A percentile compares a stretch with the other conserved stretches of the same genome.
These are phyloP conservation scores for Meiosimyza platycephala DNA, from an alignment of 2,888 invertebrate species.

Conservation along the genomic window DNA sequence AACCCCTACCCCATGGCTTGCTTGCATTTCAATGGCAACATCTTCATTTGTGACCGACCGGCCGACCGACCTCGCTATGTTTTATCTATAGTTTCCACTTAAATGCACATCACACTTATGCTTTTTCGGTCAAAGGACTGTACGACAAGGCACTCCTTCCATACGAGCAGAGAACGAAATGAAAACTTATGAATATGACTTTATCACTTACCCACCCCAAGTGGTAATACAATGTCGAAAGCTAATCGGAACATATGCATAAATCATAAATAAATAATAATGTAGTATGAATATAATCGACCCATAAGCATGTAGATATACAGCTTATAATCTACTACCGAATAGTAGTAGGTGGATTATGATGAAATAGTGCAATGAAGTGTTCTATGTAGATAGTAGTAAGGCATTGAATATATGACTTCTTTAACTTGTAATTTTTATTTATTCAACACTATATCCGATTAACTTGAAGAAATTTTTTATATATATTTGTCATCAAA, in stretches of 20 bases:
- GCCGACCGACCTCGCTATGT: constrained; percentile 7
- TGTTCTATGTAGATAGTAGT: too few species aligned
- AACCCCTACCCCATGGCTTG: not conserved
- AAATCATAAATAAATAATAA: constrained; percentile 59
- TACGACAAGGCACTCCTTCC: not conserved
- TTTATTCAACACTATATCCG: too few species aligned
- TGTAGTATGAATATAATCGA: constrained; percentile 58
- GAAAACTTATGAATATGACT: constrained; percentile 6
- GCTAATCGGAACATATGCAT: constrained; percentile 48
- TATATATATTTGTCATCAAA: too few species aligned
- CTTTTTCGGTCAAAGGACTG: constrained; percentile 46
- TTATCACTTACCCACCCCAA: constrained; percentile 21
- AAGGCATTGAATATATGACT: not conserved
- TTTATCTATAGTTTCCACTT: constrained; percentile 66
- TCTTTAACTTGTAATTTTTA: too few species aligned
- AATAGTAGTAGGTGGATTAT: not conserved
- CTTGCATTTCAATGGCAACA: not conserved
- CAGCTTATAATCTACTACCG: not conserved
- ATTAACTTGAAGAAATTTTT: too few species aligned
- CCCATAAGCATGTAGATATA: not conserved
- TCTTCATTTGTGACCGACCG: constrained; percentile 21
- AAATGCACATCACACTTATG: constrained; percentile 63
- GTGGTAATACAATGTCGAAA: not conserved
- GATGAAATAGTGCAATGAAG: not conserved
- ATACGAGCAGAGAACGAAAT: not conserved